phyloP scores from a whole-genome alignment of 2,888 invertebrate genomes.

The Sinohyriopsis cumingii region DNA sequence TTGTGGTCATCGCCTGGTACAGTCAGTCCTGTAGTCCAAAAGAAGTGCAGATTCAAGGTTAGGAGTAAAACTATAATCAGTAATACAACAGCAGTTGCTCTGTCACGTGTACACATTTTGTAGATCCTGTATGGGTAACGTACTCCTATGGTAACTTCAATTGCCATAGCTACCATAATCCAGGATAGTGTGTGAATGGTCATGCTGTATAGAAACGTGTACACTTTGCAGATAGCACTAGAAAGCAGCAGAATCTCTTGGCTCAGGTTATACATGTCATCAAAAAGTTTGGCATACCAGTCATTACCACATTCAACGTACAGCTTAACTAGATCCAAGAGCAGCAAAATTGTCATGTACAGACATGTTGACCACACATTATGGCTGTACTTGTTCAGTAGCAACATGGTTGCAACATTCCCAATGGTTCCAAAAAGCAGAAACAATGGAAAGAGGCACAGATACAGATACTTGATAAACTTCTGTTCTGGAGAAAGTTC shows the following conservation, averaged over 20 bases:
- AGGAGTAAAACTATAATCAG: slow-evolving; percentile 66
- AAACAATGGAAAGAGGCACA: slow-evolving; percentile 56
- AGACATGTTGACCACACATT: slow-evolving; percentile 67
- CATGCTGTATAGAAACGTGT: slow-evolving; percentile 61
- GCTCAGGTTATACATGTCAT: slow-evolving; percentile 38
- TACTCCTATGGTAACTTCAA: slow-evolving; percentile 63
- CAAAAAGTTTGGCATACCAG: slow-evolving; percentile 52
- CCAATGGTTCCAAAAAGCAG: slow-evolving; percentile 61
- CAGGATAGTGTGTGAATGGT: slow-evolving; percentile 60
- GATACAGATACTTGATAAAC: slow-evolving; percentile 31
- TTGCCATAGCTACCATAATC: slow-evolving; percentile 61
- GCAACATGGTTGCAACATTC: slow-evolving; percentile 44
- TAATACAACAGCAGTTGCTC: slow-evolving; percentile 60
- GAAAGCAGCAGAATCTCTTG: slow-evolving; percentile 54
- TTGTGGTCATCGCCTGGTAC: slow-evolving; percentile 37
- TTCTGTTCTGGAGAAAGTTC: slow-evolving; percentile 19
- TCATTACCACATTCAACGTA: slow-evolving; percentile 65
- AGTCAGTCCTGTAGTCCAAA: slow-evolving; percentile 67
- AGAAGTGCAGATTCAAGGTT: slow-evolving; percentile 67
- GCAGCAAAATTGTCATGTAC: slow-evolving; percentile 58
- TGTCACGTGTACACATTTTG: slow-evolving; percentile 62
- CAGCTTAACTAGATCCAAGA: slow-evolving; percentile 61
- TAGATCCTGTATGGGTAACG: slow-evolving; percentile 56
- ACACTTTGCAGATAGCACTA: slow-evolving; percentile 66
- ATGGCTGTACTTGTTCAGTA: slow-evolving; percentile 52